Evolutionary conservation across 2,888 invertebrate genomes (phyloP), one percentile per base, ranked within the genome.

Genomic region (Phengaris arion): DNA sequence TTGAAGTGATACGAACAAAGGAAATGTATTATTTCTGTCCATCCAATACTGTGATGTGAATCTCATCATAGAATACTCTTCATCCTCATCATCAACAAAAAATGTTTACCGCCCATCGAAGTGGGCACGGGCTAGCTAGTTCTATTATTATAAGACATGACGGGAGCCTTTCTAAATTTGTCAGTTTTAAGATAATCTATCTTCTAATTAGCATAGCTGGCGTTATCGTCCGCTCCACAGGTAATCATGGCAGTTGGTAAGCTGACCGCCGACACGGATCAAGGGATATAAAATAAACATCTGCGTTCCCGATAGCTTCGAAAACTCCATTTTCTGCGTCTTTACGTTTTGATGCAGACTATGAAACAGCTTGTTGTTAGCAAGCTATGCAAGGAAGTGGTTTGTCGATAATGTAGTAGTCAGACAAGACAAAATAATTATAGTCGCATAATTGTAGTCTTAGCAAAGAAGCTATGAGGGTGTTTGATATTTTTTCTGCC

Each of bases 191-290:
- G 59, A 59, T 15, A 2, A 64, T 9, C 64, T 64, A 8, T 35
- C 12, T 13, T 6, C 64, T 64, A 12, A 64, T 64, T 64, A 64
- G 64, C 64, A 64, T 64, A 7, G 64, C 45, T 64, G 64, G 15
- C 64, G 59, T 22, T 64, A 64, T 64, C 64, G 64, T 12, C 7
- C 12, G 64, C 64, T 64, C 35, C 45, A 12, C 35, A 64, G 64
- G 64, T 64, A 64, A 64, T 35, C 35, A 45, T 35, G 64, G 64
- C 6, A 64, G 64, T 64, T 64, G 35, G 64, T 64, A 64, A 64
- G 64, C 64, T 64, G 64, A 64, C 64, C 64, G 64, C 35, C 35
- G 45, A 64, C 64, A 64, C 35, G 64, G 64, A 64, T 64, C 35
- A 64, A 35, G 35, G 13, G 64, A 6, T 35, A 10, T 35, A 64